Percentiles rank a stretch among this genome's conserved stretches.
Conservation (phyloP, 2,797 vertebrate species). For the Harpagifer antarcticus region DNA sequence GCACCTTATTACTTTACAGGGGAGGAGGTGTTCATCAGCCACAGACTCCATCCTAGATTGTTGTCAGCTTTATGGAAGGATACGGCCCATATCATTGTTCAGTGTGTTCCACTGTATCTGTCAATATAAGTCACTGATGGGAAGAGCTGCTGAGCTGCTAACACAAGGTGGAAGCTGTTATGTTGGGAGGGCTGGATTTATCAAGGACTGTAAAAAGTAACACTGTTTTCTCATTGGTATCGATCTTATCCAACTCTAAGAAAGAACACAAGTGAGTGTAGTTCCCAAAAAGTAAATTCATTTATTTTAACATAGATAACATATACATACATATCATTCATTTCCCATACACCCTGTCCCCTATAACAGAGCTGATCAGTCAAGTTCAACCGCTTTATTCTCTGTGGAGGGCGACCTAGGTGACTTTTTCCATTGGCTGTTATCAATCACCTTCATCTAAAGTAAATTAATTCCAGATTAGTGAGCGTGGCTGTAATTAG, state of each 20-base stretch:
- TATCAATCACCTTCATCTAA: conserved; percentile 82
- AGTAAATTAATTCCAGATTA: conserved; percentile 83
- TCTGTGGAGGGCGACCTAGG: conserved; percentile 59
- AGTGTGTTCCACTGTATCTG: conserved; percentile 52
- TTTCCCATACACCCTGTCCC: conserved; percentile 18
- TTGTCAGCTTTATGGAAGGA: conserved; percentile 59
- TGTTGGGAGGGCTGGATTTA: conserved; percentile 4
- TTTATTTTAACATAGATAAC: background rate
- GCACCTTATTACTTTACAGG: conserved; percentile 68
- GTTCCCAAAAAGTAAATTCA: background rate
- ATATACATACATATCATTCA: background rate
- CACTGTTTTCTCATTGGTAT: background rate
- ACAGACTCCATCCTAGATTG: conserved; percentile 62
- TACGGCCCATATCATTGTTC: conserved; percentile 60
- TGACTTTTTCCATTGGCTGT: conserved; percentile 71
- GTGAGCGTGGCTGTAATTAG: conserved; percentile 76
- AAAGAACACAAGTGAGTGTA: background rate
- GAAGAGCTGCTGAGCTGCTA: conserved; percentile 45
- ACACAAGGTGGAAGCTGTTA: conserved; percentile 17
- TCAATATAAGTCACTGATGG: conserved; percentile 56
- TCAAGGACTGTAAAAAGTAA: background rate
- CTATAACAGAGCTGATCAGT: conserved; percentile 42
- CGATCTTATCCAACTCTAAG: background rate
- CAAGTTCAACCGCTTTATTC: conserved; percentile 59
- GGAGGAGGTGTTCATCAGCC: conserved; percentile 69